Evolutionary conservation across 2,888 invertebrate genomes (phyloP), one percentile per base, ranked within the genome.

Genomic region (Cerceris rybyensis): DNA sequence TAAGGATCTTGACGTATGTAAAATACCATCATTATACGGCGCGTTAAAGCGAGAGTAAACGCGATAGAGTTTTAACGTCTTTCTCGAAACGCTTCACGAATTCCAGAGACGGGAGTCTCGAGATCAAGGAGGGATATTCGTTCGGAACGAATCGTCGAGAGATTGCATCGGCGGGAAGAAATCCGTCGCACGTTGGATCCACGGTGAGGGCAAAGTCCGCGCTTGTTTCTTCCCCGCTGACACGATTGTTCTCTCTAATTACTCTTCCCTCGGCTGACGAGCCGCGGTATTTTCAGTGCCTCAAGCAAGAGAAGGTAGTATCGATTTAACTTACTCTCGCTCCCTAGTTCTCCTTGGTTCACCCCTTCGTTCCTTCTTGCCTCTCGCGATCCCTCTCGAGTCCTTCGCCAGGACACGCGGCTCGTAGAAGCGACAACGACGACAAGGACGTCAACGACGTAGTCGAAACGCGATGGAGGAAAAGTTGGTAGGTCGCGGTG

Each of bases 251-350:
- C 58, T 50, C 59, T 70, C 65, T 74, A 83, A 84, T 85, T 82
- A 82, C 61, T 61, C 14, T 28, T 13, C n/a, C 58, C 54, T 49
- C 28, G 14, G 13, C 43, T 54, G 6, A 2, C 41, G 50, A 65
- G 54, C 14, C 64, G 50, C 46, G 65, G 17, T 52, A 68, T 70
- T 65, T 41, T 68, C 28, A 11, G 52, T 58, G n/a, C 59, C 68
- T 14, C 16, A 14, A 42, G 58, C 63, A 28, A 7, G 42, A 68
- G 67, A 57, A 66, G 66, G 57, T 49, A 69, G 13, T 81, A 83
- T 84, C 83, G 84, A 83, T 84, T 81, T 73, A 72, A 80, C 77
- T 61, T 28, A 39, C 28, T 46, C 54, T 46, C 58, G 42, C 43
- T 61, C 17, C 16, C 9, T 7, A 17, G 46, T 13, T 59, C 28